A percentile compares a stretch with the other conserved stretches of the same genome.
phyloP scores from a whole-genome alignment of 1,140 invertebrate genomes.

The Pomacea maculata region DNA sequence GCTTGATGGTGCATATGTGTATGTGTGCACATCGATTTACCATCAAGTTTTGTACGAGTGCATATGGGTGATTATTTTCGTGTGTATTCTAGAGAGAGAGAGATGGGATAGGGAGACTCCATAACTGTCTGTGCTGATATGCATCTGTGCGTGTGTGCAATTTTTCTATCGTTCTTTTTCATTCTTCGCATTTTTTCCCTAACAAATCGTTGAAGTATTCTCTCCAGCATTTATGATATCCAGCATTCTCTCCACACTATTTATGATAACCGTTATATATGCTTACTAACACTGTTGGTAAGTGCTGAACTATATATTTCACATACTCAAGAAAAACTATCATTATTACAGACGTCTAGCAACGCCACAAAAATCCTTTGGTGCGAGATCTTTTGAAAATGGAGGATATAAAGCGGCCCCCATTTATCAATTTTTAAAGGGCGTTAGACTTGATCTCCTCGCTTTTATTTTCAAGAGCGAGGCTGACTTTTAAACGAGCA shows the following conservation, averaged over 20 bases:
- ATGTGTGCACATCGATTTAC: neutral
- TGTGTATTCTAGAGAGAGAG: conserved; percentile 1
- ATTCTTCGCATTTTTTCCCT: neutral
- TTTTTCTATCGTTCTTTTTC: neutral
- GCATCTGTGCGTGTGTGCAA: too few relatives aligned
- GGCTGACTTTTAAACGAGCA: neutral
- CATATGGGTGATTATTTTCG: neutral
- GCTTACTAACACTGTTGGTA: neutral
- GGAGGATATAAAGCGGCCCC: too few relatives aligned
- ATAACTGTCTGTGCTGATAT: too few relatives aligned
- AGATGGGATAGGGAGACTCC: neutral
- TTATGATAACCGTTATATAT: neutral
- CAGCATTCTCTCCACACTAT: too few relatives aligned
- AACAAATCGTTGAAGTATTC: neutral
- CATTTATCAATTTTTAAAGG: too few relatives aligned
- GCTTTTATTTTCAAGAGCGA: too few relatives aligned
- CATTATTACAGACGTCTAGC: too few relatives aligned
- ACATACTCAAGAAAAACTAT: too few relatives aligned
- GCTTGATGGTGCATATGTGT: neutral
- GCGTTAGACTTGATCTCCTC: too few relatives aligned
- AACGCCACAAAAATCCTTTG: too few relatives aligned
- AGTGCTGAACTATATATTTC: too few relatives aligned
- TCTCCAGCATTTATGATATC: neutral
- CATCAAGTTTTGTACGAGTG: neutral
- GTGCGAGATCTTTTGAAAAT: too few relatives aligned